Evolutionary conservation across 2,888 invertebrate genomes (phyloP), one percentile per base, ranked within the genome.

Genomic region (Miltochrista miniata): DNA sequence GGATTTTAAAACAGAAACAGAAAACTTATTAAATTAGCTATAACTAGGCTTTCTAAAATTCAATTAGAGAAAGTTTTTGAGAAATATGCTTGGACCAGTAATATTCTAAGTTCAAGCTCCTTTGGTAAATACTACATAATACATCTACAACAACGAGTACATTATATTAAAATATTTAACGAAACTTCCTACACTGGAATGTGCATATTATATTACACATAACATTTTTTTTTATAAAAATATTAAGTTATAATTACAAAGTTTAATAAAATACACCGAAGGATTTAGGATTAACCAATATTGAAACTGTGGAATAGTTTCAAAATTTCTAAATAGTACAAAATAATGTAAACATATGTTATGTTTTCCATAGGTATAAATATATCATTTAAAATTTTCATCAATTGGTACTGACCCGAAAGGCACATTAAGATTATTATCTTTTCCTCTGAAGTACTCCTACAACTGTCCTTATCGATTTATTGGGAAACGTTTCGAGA

Each of bases 91-190:
- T 52, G 34, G 36, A 51, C 52, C 57, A 52, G 52, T 54, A 30
- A 30, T 37, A 52, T n/a, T n/a, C n/a, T n/a, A n/a, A n/a, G 53
- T 61, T 48, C 61, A 70, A 67, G 63, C 61, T 70, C 71, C 72
- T 76, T 76, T 76, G 76, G 74, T 76, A 72, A n/a, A 75, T 65
- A 57, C 18, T 68, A 38, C 48, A 54, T 54, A 14, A 54, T 13
- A 29, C 4, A 13, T 35, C 36, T 43, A 44, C 56, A 61, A 54
- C 56, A 52, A 60, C 24, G 15, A 57, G 54, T 48, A 59, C 46
- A 52, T 51, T 46, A 46, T 54, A 50, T 46, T 41, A 63, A 56
- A 57, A 41, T 52, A 45, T 54, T 48, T 49, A 67, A 65, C 60
- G 39, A 47, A 68, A 69, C 57, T 38, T 61, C 51, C 50, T 51